Conservation (phyloP, 1,140 invertebrate species). For the Lordiphosa clarofinis region DNA sequence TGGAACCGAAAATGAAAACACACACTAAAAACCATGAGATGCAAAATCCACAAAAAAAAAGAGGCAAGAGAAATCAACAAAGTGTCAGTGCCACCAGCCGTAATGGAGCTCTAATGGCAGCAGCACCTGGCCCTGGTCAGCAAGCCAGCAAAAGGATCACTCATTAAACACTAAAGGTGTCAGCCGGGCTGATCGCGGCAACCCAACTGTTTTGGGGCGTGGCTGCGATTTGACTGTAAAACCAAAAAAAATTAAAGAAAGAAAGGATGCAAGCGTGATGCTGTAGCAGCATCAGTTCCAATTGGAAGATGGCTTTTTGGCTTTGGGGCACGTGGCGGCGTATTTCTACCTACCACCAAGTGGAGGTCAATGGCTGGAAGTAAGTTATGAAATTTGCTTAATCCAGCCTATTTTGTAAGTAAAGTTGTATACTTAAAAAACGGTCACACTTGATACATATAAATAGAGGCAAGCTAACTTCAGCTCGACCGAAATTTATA, state of each 20-base stretch:
- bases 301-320: constrained; percentile 9
- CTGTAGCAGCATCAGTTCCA: constrained; percentile 16
- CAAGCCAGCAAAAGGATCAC: neutral
- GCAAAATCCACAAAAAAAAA: constrained; percentile 42
- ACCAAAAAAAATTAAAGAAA: too few species aligned
- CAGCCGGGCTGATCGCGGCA: constrained; percentile 55
- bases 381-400: too few species aligned
- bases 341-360: too few species aligned
- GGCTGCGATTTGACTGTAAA: constrained; percentile 36
- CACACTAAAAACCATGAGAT: constrained; percentile 24
- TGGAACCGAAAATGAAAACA: neutral
- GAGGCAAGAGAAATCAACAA: constrained; percentile 47
- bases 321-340: constrained; percentile 58
- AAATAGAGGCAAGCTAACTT: too few species aligned
- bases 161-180: constrained; percentile 34
- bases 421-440: too few species aligned
- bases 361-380: constrained; percentile 44
- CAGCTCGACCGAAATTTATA: too few species aligned
- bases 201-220: constrained; percentile 41
- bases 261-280: constrained; percentile 10
- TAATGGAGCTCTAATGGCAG: constrained; percentile 54
- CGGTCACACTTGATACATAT: too few species aligned
- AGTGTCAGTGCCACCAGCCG: constrained; percentile 41
- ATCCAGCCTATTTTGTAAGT: too few species aligned
- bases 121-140: constrained; percentile 28